Evolutionary conservation across 2,113 vertebrate genomes (phyloP).

Genomic region (Notechis scutatus): DNA sequence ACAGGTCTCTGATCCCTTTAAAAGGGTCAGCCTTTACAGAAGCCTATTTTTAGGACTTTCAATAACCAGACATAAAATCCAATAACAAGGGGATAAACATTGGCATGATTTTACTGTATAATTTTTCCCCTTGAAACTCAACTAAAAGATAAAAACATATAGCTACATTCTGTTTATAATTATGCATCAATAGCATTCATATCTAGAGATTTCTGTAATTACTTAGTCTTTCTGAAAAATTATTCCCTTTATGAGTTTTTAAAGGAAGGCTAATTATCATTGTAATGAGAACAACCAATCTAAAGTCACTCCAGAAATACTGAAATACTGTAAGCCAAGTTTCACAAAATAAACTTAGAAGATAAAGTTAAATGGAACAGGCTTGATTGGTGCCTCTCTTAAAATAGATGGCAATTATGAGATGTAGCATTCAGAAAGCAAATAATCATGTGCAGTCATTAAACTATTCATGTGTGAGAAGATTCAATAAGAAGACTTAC

Average conservation of each 20-base stretch:
- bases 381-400: not conserved
- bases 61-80: not conserved
- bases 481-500: not conserved
- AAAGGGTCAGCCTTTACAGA: not conserved
- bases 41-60: not conserved
- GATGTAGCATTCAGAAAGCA: not conserved
- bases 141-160: not conserved
- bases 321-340: conserved; percentile 27
- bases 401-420: conserved; percentile 6
- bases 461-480: not conserved
- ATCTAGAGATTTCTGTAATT: conserved; percentile 44
- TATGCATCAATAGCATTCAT: conserved; percentile 41
- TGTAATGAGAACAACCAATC: conserved; percentile 45
- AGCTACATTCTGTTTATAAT: not conserved
- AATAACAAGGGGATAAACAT: not conserved
- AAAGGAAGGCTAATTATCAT: conserved; percentile 46
- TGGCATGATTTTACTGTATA: not conserved
- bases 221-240: conserved; percentile 34
- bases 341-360: conserved; percentile 16
- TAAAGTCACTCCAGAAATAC: conserved; percentile 34
- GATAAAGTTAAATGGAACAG: conserved; percentile 31
- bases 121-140: not conserved
- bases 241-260: conserved; percentile 41
- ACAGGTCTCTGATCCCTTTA: not conserved
- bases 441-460: not conserved